These are phyloP conservation scores for Pao palembangensis DNA, from an alignment of 2,113 vertebrate species.

Conservation along the genomic window DNA sequence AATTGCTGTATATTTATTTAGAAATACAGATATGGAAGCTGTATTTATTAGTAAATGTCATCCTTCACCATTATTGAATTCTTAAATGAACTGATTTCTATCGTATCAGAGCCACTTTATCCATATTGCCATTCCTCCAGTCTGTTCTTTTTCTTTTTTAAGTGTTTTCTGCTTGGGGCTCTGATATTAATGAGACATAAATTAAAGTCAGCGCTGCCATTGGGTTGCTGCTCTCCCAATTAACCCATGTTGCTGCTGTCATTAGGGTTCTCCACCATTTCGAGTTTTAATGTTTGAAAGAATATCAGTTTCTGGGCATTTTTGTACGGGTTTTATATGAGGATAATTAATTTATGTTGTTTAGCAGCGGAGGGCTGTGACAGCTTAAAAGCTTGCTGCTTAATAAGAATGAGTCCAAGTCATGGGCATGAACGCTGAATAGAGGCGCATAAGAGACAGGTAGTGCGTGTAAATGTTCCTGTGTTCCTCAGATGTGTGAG, in stretches of 20 bases:
- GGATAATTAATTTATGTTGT: conserved; percentile 19
- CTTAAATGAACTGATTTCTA: conserved; percentile 7
- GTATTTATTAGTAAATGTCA: not conserved
- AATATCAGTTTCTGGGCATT: conserved; percentile 16
- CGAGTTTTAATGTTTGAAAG: conserved; percentile 12
- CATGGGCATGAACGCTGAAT: conserved; percentile 15
- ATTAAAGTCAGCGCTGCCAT: conserved; percentile 47
- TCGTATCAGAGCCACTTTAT: conserved; percentile 24
- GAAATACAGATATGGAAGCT: not conserved
- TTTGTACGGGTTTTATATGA: conserved; percentile 12
- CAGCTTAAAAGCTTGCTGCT: not conserved
- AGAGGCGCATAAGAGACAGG: not conserved
- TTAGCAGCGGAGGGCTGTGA: conserved; percentile 5
- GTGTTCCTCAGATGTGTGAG: no score
- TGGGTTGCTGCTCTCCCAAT: conserved; percentile 55
- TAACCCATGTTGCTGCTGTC: conserved; percentile 38
- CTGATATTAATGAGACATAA: conserved; percentile 55
- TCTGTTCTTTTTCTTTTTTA: conserved; percentile 34
- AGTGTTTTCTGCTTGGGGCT: conserved; percentile 47
- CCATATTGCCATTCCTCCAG: conserved; percentile 16
- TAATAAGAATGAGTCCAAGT: not conserved
- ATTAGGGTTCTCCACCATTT: not conserved
- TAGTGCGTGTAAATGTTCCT: not conserved
- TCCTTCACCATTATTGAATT: not conserved
- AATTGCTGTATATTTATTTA: not conserved